A percentile compares a stretch with the other conserved stretches of the same genome.
phyloP scores from a whole-genome alignment of 2,797 vertebrate species.

The Alfaro cultratus region DNA sequence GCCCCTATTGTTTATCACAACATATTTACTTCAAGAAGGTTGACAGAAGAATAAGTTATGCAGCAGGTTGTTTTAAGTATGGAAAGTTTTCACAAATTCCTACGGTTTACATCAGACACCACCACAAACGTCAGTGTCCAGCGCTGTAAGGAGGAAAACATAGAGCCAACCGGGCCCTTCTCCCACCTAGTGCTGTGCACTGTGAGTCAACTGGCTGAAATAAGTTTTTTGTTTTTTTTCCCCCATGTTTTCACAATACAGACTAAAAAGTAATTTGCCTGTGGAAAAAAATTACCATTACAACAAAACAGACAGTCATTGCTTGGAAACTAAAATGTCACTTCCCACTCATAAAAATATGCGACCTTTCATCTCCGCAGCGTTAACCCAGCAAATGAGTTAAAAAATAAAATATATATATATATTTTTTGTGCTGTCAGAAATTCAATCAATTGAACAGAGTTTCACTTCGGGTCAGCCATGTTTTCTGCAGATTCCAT shows the following conservation, averaged over 20 bases:
- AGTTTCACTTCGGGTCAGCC: conserved; percentile 15
- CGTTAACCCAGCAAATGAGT: background rate
- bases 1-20: background rate
- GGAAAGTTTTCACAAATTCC: background rate
- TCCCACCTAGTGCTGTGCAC: background rate
- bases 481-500: conserved; percentile 28
- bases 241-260: background rate
- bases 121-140: background rate
- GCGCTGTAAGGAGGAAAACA: background rate
- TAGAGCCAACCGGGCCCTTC: background rate
- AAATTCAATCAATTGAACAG: conserved; percentile 27
- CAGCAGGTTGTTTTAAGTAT: background rate
- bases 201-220: background rate
- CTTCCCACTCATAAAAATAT: background rate
- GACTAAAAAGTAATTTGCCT: background rate
- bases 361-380: background rate
- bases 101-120: background rate
- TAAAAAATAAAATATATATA: background rate
- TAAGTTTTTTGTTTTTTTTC: background rate
- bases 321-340: background rate
- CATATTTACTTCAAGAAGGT: background rate
- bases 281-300: background rate
- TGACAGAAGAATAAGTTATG: background rate
- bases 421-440: too few species aligned
- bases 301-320: background rate